Evolutionary conservation across 2,888 invertebrate species (phyloP), one percentile per base, ranked within the genome.

Genomic region (Megaustenia siamemsis): DNA sequence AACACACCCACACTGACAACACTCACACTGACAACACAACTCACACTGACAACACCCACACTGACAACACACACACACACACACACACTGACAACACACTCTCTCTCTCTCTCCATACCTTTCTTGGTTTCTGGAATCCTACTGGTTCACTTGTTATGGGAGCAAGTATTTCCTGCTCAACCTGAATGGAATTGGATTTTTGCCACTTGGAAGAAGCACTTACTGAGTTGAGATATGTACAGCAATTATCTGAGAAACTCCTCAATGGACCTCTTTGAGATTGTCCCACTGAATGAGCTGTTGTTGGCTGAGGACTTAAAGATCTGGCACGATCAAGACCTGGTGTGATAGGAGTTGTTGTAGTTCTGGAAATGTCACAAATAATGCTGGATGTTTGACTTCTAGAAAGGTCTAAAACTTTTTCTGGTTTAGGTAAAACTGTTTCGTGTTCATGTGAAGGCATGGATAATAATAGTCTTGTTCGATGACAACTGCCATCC

Each of bases 401-500:
- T 28, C 2, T 4, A 2, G 28, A 5, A 12, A 5, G 3, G 60
- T 12, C 60, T 28, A 53, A 53, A 45, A 8, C 18, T 45, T 6
- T 73, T 45, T 73, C 28, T 28, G 28, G 38, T 38, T 38, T n/a
- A 15, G 6, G 12, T 18, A 49, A 66, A n/a, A 28, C 53, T 28
- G 21, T 21, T 35, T 45, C 43, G 15, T 40, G 68, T 12, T 63
- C 28, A 21, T 32, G 21, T 77, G 49, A 35, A 15, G 71, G 15
- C 21, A 71, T 40, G 5, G 32, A 10, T 28, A 60, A 49, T 24
- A 71, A n/a, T 3, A 73, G 38, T 6, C 82, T 32, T 63, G 45
- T 66, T 43, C 75, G 75, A 32, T 77, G 66, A 32, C 66, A 76
- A 38, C 83, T 28, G 1, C 83, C 83, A 68, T 83, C 83, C 40